Conservation (phyloP, 2,113 vertebrate genomes). For the Varanus salvator region DNA sequence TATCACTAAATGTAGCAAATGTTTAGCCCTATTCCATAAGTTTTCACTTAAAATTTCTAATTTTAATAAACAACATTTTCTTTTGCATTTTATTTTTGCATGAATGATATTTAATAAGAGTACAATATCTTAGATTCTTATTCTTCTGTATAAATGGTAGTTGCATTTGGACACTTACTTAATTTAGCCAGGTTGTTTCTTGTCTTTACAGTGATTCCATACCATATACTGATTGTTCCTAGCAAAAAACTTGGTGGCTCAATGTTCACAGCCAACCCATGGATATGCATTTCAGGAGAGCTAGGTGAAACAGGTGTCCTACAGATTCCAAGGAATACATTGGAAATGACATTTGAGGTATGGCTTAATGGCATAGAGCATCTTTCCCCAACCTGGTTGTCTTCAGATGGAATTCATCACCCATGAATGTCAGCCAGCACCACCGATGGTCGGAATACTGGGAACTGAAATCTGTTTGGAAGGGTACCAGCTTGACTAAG, state of each 20-base stretch:
- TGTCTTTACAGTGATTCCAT: slow-evolving; percentile 91
- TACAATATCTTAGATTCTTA: not conserved
- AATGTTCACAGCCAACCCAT: slow-evolving; percentile 98
- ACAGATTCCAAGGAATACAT: slow-evolving; percentile 92
- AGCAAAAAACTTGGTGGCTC: slow-evolving; percentile 98
- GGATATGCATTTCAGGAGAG: slow-evolving; percentile 98
- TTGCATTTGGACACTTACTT: not conserved
- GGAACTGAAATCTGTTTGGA: too few relatives aligned
- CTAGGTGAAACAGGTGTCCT: slow-evolving; percentile 94
- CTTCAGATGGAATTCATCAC: too few relatives aligned
- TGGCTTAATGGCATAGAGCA: slow-evolving; percentile 50
- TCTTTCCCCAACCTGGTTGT: too few relatives aligned
- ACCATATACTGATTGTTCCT: slow-evolving; percentile 93
- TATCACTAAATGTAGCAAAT: not conserved
- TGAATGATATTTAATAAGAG: not conserved
- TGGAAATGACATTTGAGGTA: slow-evolving; percentile 99
- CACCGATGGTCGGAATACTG: too few relatives aligned
- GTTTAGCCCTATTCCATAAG: not conserved
- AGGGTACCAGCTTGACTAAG: too few relatives aligned
- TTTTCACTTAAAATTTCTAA: slow-evolving; percentile 14
- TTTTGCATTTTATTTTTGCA: not conserved
- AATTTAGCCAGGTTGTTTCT: slow-evolving; percentile 12
- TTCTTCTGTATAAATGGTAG: not conserved
- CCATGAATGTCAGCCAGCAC: too few relatives aligned
- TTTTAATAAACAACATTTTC: not conserved